phyloP scores from a whole-genome alignment of 2,888 invertebrate genomes.

The Drosophila demipolita region DNA sequence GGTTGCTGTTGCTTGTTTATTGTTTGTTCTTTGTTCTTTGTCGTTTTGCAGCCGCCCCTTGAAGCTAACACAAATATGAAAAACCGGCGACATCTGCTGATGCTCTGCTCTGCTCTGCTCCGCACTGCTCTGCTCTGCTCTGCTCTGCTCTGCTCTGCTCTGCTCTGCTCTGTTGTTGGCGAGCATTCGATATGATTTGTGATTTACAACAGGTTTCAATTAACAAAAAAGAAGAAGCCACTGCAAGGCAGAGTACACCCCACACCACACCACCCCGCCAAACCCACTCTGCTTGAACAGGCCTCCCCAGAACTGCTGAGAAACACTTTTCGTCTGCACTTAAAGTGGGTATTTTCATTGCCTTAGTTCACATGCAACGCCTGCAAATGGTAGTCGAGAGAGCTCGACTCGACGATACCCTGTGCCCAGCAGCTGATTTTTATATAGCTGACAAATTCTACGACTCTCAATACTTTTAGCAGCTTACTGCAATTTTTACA shows the following conservation, averaged over 20 bases:
- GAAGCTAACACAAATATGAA: slow-evolving; percentile 56
- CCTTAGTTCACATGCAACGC: neutral
- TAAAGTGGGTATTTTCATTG: neutral
- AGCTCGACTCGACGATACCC: neutral
- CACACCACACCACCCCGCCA: neutral
- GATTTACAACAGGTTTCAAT: slow-evolving; percentile 81
- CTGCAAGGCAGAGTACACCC: slow-evolving; percentile 13
- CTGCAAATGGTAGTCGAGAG: neutral
- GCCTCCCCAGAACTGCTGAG: neutral
- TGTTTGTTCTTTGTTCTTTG: neutral
- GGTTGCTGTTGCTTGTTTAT: neutral
- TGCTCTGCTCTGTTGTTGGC: slow-evolving; percentile 19
- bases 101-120: slow-evolving; percentile 11
- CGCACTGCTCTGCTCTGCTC: no score
- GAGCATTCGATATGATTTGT: slow-evolving; percentile 73
- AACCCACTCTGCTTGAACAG: neutral
- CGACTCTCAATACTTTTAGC: neutral
- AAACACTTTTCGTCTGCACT: neutral
- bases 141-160: no score
- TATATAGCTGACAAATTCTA: neutral
- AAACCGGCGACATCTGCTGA: slow-evolving; percentile 70
- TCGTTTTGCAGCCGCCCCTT: slow-evolving; percentile 15
- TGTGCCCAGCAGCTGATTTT: neutral
- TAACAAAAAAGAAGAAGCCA: slow-evolving; percentile 59
- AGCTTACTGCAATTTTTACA: neutral